A percentile compares a stretch with the other conserved stretches of the same genome.
Evolutionary conservation across 2,113 vertebrate species (phyloP).

Genomic region (Eolophus roseicapilla): DNA sequence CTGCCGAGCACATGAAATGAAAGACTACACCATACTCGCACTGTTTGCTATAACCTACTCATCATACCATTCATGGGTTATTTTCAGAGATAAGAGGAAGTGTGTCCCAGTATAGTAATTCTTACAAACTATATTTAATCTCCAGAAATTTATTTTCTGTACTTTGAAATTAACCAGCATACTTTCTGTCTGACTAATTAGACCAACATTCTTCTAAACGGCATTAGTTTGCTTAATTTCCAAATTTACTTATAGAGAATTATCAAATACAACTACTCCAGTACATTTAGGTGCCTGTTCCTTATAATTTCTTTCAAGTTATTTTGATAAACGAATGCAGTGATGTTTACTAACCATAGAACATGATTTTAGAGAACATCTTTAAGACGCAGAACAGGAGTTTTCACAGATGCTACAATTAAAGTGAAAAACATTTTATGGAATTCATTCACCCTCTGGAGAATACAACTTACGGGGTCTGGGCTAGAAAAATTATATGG

Average conservation of each 20-base stretch:
- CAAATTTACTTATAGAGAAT: neutral
- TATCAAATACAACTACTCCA: neutral
- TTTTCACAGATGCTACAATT: neutral
- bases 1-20: neutral
- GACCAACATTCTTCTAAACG: neutral
- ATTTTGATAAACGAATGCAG: neutral
- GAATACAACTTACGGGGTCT: neutral
- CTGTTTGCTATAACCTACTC: neutral
- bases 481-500: neutral
- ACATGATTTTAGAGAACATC: neutral
- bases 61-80: neutral
- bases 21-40: neutral
- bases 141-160: neutral
- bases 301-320: neutral
- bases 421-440: neutral
- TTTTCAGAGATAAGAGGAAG: conserved; percentile 17
- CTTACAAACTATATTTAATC: conserved; percentile 11
- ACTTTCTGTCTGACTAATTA: conserved; percentile 31
- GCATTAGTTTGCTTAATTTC: neutral
- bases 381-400: neutral
- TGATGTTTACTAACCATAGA: neutral
- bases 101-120: neutral
- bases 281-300: neutral
- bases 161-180: conserved; percentile 13
- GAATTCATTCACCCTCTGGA: neutral